Base-by-base conservation (phyloP, 2,888 invertebrate species). In the Thysanoteuthis rhombus region DNA sequence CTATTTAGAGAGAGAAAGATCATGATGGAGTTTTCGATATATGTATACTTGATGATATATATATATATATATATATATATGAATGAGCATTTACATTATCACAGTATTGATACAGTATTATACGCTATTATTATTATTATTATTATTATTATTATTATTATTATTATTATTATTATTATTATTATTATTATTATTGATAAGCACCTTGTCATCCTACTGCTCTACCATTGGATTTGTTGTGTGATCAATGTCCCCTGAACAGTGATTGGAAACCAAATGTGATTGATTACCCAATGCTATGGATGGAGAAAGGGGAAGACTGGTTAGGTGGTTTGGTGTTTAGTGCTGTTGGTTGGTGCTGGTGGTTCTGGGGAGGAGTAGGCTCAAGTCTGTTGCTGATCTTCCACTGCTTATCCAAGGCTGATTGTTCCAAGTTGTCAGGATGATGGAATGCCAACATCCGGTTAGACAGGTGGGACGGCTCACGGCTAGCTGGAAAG, bases 231-330 rank as follows among this genome's bases (percentile, higher is more conserved):
- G 32, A 75, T 75, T 75, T n/a, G 75, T 32, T 75, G n/a, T 75
- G 75, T n/a, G 75, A 75, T 75, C 75, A 75, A 75, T n/a, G n/a
- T 75, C 32, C 75, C 12, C 75, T 75, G 75, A n/a, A 75, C 75
- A 75, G 75, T 75, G 75, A 75, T 75, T n/a, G 75, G 75, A 75
- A 75, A 75, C n/a, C 75, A 75, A 75, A 75, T 75, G 75, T 75
- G 75, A 75, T 75, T 75, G 75, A 75, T 75, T n/a, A 75, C 75
- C n/a, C 75, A 75, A 75, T n/a, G 75, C n/a, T 12, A n/a, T 32
- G n/a, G 75, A n/a, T 75, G 32, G 75, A n/a, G 75, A 75, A n/a
- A 10, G 75, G n/a, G n/a, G 19, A 1, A 32, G 8, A 75, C n/a
- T n/a, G n/a, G 75, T 75, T 75, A n/a, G 75, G 6, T 1, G 58